These are phyloP conservation scores for Megastigmus dorsalis DNA, from an alignment of 2,888 invertebrate genomes.

Conservation along the genomic window DNA sequence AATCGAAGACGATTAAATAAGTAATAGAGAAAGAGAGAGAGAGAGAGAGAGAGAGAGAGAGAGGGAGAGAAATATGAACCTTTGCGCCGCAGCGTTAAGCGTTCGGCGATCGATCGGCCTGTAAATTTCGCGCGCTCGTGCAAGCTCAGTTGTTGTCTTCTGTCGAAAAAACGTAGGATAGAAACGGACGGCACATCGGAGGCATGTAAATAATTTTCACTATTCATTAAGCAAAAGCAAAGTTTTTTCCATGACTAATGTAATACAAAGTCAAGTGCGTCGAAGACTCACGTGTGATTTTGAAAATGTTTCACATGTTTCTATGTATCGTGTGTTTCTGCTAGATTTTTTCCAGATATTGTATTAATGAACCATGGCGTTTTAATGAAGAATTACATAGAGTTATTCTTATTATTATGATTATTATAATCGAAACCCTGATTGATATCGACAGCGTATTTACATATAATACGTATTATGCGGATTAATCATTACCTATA, in stretches of 20 bases:
- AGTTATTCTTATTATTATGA: conserved; percentile 45
- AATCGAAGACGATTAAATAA: neutral
- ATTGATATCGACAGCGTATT: conserved; percentile 46
- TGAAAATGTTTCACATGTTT: conserved; percentile 39
- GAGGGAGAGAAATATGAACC: neutral
- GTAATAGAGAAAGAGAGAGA: neutral
- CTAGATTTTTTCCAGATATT: conserved; percentile 49
- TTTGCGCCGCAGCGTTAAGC: conserved; percentile 36
- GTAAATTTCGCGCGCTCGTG: conserved; percentile 52
- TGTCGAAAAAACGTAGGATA: conserved; percentile 42
- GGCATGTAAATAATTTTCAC: conserved; percentile 41
- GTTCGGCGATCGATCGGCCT: conserved; percentile 52
- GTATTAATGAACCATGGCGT: conserved; percentile 45
- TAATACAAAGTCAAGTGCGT: too few relatives aligned
- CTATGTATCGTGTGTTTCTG: conserved; percentile 37
- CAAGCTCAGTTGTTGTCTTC: conserved; percentile 50
- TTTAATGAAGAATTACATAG: conserved; percentile 36
- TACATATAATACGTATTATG: conserved; percentile 25
- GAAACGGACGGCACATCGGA: conserved; percentile 30
- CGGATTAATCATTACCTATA: conserved; percentile 37
- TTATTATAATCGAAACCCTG: conserved; percentile 35
- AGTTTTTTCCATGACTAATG: too few relatives aligned
- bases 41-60: neutral
- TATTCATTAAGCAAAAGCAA: too few relatives aligned
- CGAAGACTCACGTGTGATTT: neutral